Evolutionary conservation across 2,113 vertebrate species (phyloP).

Genomic region (Bos indicus): DNA sequence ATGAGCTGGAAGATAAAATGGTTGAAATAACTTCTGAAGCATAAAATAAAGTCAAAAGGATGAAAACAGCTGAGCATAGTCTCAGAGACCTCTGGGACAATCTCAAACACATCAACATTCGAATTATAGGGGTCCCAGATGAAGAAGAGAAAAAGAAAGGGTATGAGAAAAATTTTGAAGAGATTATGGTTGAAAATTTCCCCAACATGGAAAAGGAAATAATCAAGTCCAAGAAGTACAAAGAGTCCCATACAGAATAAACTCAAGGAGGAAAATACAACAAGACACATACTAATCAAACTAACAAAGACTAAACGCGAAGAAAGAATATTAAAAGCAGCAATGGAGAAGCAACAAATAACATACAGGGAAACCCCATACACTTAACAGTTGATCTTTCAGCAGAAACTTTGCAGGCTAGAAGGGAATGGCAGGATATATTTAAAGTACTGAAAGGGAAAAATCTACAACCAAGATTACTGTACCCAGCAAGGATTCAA

Average conservation of each 20-base stretch:
- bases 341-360: neutral
- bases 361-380: neutral
- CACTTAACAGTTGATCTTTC: neutral
- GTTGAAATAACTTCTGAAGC: neutral
- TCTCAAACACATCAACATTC: neutral
- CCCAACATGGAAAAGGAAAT: neutral
- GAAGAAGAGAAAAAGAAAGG: neutral
- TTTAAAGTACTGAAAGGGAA: neutral
- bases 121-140: neutral
- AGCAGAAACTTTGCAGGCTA: neutral
- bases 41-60: neutral
- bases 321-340: neutral
- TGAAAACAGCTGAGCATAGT: neutral
- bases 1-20: neutral
- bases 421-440: neutral
- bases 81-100: neutral
- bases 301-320: neutral
- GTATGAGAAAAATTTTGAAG: neutral
- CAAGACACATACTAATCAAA: neutral
- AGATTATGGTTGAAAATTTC: neutral
- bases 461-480: neutral
- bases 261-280: neutral
- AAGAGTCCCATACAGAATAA: neutral
- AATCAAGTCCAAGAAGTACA: neutral
- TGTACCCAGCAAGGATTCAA: neutral